A percentile compares a stretch with the other conserved stretches of the same genome.
These are phyloP conservation scores for Seira ritae DNA, from an alignment of 2,888 invertebrate genomes.

Conservation along the genomic window DNA sequence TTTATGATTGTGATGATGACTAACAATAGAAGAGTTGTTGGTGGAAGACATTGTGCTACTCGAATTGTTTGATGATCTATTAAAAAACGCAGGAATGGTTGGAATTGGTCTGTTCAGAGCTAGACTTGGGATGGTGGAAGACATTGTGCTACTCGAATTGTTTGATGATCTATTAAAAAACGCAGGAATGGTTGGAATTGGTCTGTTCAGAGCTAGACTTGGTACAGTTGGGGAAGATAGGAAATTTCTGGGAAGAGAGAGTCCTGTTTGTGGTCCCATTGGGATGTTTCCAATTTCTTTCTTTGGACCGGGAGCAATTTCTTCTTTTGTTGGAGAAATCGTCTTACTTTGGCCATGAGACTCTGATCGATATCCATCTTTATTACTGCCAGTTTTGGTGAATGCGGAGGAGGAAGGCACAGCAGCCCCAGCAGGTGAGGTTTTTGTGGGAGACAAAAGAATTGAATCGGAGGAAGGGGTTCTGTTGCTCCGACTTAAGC, in stretches of 20 bases:
- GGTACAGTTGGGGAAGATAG: neutral
- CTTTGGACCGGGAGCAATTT: conserved; percentile 45
- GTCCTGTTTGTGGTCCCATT: conserved; percentile 47
- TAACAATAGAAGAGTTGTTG: neutral
- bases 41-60: conserved; percentile 29
- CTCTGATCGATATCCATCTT: conserved; percentile 43
- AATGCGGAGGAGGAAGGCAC: neutral
- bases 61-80: conserved; percentile 18
- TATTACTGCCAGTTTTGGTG: conserved; percentile 40
- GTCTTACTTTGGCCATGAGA: conserved; percentile 38
- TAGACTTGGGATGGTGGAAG: conserved; percentile 25
- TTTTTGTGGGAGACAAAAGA: conserved; percentile 49
- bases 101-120: conserved; percentile 53
- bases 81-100: conserved; percentile 51
- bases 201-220: conserved; percentile 44
- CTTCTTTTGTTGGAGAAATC: conserved; percentile 42
- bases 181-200: conserved; percentile 54
- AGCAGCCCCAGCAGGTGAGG: conserved; percentile 50
- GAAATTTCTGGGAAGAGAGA: conserved; percentile 49
- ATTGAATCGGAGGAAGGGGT: conserved; percentile 57
- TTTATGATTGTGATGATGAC: conserved; percentile 20
- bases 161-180: conserved; percentile 40
- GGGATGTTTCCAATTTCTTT: conserved; percentile 55
- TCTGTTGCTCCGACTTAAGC: conserved; percentile 51
- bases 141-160: neutral